Percentiles rank a stretch among this genome's conserved stretches.
Conservation (phyloP, 1,140 invertebrate genomes). For the Drosophila bocqueti region DNA sequence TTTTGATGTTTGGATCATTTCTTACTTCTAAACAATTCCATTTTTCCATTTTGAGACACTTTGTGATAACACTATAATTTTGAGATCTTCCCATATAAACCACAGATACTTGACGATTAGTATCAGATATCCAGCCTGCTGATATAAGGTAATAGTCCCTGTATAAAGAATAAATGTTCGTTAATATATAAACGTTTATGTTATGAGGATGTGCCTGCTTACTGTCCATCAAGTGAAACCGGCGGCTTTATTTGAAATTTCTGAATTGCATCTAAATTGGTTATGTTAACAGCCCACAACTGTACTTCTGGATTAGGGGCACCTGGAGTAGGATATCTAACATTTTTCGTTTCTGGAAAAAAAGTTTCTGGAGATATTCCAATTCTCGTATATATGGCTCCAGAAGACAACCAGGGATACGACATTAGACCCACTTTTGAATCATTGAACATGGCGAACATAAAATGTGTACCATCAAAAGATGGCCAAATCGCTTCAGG, state of each 20-base stretch:
- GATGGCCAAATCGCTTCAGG: constrained; percentile 94
- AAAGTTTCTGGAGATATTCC: constrained; percentile 81
- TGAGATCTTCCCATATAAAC: constrained; percentile 97
- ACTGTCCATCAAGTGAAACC: constrained; percentile 89
- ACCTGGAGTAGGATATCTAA: constrained; percentile 94
- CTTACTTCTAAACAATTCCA: constrained; percentile 94
- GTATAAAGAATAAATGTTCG: background rate
- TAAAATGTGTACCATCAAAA: constrained; percentile 90
- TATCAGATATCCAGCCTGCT: constrained; percentile 92
- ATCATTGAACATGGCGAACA: constrained; percentile 96
- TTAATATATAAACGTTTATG: background rate
- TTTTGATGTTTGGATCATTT: background rate
- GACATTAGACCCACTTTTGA: constrained; percentile 90
- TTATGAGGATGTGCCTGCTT: constrained; percentile 78
- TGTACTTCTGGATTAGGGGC: constrained; percentile 92
- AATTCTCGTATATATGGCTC: constrained; percentile 85
- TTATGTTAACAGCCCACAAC: constrained; percentile 92
- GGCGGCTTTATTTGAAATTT: constrained; percentile 89
- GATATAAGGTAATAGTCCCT: constrained; percentile 97
- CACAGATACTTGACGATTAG: constrained; percentile 90
- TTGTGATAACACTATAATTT: constrained; percentile 92
- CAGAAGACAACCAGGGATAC: constrained; percentile 90
- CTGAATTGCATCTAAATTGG: constrained; percentile 87
- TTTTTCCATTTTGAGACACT: constrained; percentile 89
- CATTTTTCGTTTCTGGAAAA: constrained; percentile 91